Base-by-base conservation (phyloP, 1,140 invertebrate genomes). In the Coelopa frigida region DNA sequence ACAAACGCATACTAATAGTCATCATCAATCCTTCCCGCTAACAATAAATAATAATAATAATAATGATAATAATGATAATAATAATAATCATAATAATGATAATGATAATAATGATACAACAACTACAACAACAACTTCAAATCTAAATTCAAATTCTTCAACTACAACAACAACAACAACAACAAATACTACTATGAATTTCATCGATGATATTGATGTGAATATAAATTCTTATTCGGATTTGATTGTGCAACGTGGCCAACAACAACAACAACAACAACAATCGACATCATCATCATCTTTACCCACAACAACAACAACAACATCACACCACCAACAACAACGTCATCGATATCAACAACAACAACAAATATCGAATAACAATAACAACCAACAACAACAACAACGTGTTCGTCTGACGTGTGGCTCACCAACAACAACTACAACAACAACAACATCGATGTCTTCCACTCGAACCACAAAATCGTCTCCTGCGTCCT, bases 161-260 rank as follows among this genome's bases (percentile, higher is more conserved):
- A 29, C 43, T 24, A 50, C 48, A 41, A 40, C 43, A 65, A 65
- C 52, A 51, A 61, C 54, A 53, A 58, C 62, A 62, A 65, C 58
- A 58, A 63, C 35, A 37, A 64, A 56, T 58, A 53, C 62, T 65
- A 66, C 62, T 60, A 66, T 59, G 65, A 66, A 57, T 62, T 62
- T 59, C 65, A 61, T 56, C 56, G 59, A 58, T 66, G 58, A 59
- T 62, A 36, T 37, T 51, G 62, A 66, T 66, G 62, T 66, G 62
- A 66, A 66, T 66, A 62, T 66, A 57, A 66, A 66, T 66, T 66
- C 62, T 66, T 66, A 62, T 66, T 65, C 59, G 58, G 62, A 66
- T 58, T 59, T 66, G 61, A 66, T 65, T 66, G 58, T 62, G 56
- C 54, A 62, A 60, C 49, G 37, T 58, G 62, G 51, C 55, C 60